A percentile compares a stretch with the other conserved stretches of the same genome.
Evolutionary conservation across 2,113 vertebrate species (phyloP).

Genomic region (Pardalotus punctatus): DNA sequence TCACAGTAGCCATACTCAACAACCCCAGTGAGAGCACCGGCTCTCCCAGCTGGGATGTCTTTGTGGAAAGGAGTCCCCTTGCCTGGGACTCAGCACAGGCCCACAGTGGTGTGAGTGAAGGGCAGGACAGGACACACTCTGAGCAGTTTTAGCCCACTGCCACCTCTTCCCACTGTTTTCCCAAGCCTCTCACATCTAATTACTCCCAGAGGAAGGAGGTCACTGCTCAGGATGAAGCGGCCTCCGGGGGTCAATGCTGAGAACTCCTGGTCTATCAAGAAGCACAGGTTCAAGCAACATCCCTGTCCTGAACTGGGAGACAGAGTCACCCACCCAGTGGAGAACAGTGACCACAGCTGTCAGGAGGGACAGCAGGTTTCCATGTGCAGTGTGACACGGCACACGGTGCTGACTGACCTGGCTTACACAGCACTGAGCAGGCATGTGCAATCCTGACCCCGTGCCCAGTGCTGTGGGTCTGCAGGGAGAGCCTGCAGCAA

Average conservation of each 20-base stretch:
- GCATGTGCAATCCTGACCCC: background rate
- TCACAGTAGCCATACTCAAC: background rate
- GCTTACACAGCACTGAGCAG: background rate
- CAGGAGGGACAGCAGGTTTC: background rate
- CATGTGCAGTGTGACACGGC: background rate
- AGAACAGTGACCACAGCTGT: rapidly evolving
- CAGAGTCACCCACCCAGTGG: rapidly evolving
- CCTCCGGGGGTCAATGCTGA: background rate
- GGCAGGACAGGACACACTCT: rapidly evolving
- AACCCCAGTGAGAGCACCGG: background rate
- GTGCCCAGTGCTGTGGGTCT: background rate
- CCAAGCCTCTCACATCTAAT: background rate
- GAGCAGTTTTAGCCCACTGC: background rate
- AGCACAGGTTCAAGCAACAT: background rate
- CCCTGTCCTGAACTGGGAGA: background rate
- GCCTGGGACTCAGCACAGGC: rapidly evolving
- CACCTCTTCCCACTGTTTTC: background rate
- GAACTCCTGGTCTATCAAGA: background rate
- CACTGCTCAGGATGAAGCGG: rapidly evolving
- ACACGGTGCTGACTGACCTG: background rate
- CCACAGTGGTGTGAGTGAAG: background rate
- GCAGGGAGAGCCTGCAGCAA: background rate
- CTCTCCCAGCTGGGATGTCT: background rate
- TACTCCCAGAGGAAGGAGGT: background rate
- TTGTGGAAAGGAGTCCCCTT: background rate